Evolutionary conservation across 2,113 vertebrate species (phyloP).

Genomic region (Chaetodon auriga): DNA sequence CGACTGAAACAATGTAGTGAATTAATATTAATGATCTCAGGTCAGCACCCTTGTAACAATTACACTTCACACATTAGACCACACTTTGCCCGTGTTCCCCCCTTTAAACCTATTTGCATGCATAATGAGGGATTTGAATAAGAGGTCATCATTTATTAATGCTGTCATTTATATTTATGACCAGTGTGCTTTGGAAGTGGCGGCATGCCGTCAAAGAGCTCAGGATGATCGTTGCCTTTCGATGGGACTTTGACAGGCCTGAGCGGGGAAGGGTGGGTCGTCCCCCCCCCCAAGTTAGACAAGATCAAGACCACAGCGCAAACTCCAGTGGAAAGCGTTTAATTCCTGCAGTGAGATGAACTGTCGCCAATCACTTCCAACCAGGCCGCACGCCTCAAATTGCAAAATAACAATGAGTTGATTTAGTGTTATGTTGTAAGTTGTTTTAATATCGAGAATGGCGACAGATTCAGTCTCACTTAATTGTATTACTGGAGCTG

Average conservation of each 20-base stretch:
- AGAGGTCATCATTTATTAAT: constrained; percentile 80
- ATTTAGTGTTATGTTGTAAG: neutral
- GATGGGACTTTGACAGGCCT: neutral
- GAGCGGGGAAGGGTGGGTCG: neutral
- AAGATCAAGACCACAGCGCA: neutral
- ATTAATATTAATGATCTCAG: constrained; percentile 76
- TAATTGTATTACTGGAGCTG: constrained; percentile 24
- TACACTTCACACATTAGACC: constrained; percentile 66
- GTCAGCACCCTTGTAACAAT: constrained; percentile 71
- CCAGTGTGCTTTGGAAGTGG: constrained; percentile 36
- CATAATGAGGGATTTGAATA: constrained; percentile 73
- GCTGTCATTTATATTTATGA: constrained; percentile 81
- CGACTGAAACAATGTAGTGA: constrained; percentile 64
- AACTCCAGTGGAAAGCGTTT: too few relatives aligned
- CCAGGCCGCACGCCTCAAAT: neutral
- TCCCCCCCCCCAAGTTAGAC: neutral
- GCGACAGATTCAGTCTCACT: constrained; percentile 29
- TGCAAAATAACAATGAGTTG: constrained; percentile 31
- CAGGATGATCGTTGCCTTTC: constrained; percentile 43
- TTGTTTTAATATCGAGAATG: constrained; percentile 1
- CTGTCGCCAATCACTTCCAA: neutral
- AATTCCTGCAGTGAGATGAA: neutral
- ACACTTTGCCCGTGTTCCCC: constrained; percentile 53
- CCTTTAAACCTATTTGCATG: constrained; percentile 78
- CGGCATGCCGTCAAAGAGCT: constrained; percentile 19